Evolutionary conservation across 2,113 vertebrate genomes (phyloP).

Genomic region (Leptosomus discolor): DNA sequence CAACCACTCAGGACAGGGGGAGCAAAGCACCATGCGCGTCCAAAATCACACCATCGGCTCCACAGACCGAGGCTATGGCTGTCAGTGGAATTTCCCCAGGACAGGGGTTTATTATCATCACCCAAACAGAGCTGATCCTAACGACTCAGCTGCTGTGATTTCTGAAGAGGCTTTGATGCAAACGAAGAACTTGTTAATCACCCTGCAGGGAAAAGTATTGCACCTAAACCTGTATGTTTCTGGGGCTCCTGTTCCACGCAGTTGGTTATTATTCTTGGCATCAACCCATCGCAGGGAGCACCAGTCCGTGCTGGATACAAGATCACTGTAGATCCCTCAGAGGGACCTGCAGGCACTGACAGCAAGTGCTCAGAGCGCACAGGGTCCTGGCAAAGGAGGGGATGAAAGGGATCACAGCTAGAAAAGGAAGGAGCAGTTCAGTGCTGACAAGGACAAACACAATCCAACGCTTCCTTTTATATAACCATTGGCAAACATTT

Average conservation of each 20-base stretch:
- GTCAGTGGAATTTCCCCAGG: not conserved
- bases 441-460: not conserved
- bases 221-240: accelerated
- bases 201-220: not conserved
- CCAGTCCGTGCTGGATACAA: accelerated
- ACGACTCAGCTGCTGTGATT: accelerated
- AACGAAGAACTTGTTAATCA: not conserved
- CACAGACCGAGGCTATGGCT: accelerated
- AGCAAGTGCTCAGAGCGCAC: accelerated
- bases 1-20: not conserved
- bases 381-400: accelerated
- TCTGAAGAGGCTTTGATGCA: not conserved
- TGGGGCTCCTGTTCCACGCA: not conserved
- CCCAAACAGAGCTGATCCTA: not conserved
- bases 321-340: accelerated
- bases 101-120: not conserved
- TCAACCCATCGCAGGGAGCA: not conserved
- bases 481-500: not conserved
- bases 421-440: not conserved
- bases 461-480: not conserved
- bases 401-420: not conserved
- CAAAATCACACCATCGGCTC: accelerated
- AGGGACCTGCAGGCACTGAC: not conserved
- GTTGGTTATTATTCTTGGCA: no score
- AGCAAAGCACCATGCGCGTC: accelerated